These are phyloP conservation scores for Graptemys geographica DNA, from an alignment of 2,797 vertebrate species.

Conservation along the genomic window DNA sequence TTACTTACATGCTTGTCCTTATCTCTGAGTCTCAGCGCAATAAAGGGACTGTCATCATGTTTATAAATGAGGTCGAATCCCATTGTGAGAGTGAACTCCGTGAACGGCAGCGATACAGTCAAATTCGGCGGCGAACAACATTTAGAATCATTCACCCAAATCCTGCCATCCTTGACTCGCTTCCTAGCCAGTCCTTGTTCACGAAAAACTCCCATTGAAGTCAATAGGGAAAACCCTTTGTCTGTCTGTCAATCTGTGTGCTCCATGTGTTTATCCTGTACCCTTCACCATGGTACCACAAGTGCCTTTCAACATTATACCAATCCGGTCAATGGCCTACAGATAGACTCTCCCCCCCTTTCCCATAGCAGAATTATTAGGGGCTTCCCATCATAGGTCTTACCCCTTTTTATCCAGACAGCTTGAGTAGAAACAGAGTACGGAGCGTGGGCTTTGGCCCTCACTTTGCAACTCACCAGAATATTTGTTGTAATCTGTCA, in stretches of 20 bases:
- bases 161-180: fast-evolving
- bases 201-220: not conserved
- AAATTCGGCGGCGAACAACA: not conserved
- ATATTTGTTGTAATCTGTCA: constrained; percentile 32
- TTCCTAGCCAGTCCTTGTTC: not conserved
- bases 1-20: fast-evolving
- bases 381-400: fast-evolving
- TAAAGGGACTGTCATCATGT: fast-evolving
- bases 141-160: not conserved
- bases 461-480: fast-evolving
- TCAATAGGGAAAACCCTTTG: not conserved
- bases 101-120: fast-evolving
- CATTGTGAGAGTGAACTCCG: fast-evolving
- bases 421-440: not conserved
- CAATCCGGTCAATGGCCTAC: not conserved
- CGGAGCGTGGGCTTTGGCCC: fast-evolving
- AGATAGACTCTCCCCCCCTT: not conserved
- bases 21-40: fast-evolving
- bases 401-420: fast-evolving
- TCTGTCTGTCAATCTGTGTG: not conserved
- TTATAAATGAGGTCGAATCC: not conserved
- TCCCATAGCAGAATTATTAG: not conserved
- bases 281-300: no score
- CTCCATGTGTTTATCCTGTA: fast-evolving
- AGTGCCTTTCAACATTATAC: not conserved